Evolutionary conservation across 2,797 vertebrate species (phyloP), one percentile per base, ranked within the genome.

Genomic region (Darevskia mixta): DNA sequence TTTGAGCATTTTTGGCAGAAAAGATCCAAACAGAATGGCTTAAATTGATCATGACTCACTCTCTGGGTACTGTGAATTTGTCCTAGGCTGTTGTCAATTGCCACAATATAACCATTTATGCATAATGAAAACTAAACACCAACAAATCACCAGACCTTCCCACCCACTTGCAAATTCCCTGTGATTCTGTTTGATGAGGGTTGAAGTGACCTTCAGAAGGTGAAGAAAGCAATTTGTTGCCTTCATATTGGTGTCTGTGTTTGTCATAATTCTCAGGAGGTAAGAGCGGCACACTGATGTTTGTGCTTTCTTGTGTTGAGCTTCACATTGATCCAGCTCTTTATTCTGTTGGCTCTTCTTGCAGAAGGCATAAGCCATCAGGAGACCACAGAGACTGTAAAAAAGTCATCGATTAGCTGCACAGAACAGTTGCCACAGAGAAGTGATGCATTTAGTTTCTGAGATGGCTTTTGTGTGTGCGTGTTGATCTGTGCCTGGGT

Each of bases 31-130:
- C 8, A n/a, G 76, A 86, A 18, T 49, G n/a, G 23, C 75, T 78
- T 27, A 69, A 67, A 79, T 25, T 79, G 83, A 85, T 77, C 10
- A 20, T n/a, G 18, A 73, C 43, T 58, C n/a, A 83, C 67, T 83
- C 55, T 72, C n/a, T 58, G 75, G 17, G n/a, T 27, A 85, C 45
- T 5, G 35, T 32, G 23, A 25, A 25, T 4, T 64, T 78, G 29
- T 29, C 25, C 15, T 4, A 27, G 23, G 17, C 13, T 2, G 35
- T 10, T 13, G 35, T 72, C 71, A 83, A 27, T 71, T 73, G 43
- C 25, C 23, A 25, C 82, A 83, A 9, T 67, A n/a, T n/a, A 69
- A 29, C 8, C 25, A 58, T 29, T 38, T 58, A 11, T 73, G 71
- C 7, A 27, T 9, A 38, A 75, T 25, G 43, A 27, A 86, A 32